Base-by-base conservation (phyloP, 2,888 invertebrate species). In the Sminthurides aquaticus region DNA sequence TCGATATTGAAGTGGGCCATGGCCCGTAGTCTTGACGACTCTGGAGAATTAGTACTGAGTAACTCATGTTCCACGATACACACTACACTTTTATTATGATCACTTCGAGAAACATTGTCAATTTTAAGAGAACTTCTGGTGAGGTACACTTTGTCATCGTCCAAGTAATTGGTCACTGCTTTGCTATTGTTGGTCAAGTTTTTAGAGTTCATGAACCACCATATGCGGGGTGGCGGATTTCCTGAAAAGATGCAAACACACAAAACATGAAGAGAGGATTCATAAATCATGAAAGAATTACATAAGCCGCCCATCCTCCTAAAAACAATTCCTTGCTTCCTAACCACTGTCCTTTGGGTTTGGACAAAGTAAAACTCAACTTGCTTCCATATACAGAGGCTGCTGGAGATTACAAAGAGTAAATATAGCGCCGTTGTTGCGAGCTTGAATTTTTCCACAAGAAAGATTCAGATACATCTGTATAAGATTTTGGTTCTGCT, bases 81-180 rank as follows among this genome's bases (percentile, higher is more conserved):
- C 70, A 87, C 84, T 67, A 93, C 85, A 62, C 90, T 87, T 54
- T 90, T 90, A 79, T 91, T 91, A 81, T 93, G 92, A 76, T 91
- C 87, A 68, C 89, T 89, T 49, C 92, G 83, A 69, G 89, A 85
- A 56, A 91, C 90, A 67, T 86, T 83, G 78, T 87, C 82, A 76
- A 89, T 79, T 77, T 87, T 81, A 71, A 89, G 82, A 75, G 87
- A 84, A 76, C 85, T 86, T 73, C 79, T 77, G 20, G 76, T 73
- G 77, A 77, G 72, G 69, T 76, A 72, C 58, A 71, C 67, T 69
- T 71, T 72, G 62, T 71, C 70, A 64, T 74, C 74, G 59, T 75
- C 74, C 69, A 74, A 66, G 64, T 67, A 72, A 62, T 70, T 70
- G 11, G 71, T 71, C 57, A 63, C 60, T 22, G 70, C 60, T 55